Conservation (phyloP, 2,888 invertebrate species). For the Erebia aethiops region DNA sequence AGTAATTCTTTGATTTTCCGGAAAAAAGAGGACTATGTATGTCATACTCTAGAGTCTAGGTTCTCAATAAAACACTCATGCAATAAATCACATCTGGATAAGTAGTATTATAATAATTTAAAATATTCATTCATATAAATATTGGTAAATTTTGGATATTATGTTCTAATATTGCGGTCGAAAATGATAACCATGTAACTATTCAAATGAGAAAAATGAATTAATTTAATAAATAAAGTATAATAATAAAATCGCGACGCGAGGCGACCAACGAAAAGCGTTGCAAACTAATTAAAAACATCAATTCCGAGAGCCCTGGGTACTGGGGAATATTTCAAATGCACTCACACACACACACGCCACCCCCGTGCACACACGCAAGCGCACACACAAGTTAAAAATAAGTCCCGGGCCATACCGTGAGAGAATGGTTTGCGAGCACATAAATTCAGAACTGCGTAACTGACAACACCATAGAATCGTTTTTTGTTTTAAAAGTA, state of each 20-base stretch:
- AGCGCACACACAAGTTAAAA: constrained; percentile 74
- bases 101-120: too few species aligned
- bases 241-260: constrained; percentile 62
- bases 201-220: constrained; percentile 23
- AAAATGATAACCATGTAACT: not conserved
- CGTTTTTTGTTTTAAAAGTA: too few species aligned
- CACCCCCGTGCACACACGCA: constrained; percentile 57
- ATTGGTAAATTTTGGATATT: too few species aligned
- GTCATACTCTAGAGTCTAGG: too few species aligned
- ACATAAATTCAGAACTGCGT: constrained; percentile 4
- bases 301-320: constrained; percentile 70
- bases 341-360: constrained; percentile 65
- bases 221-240: constrained; percentile 51
- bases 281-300: constrained; percentile 82
- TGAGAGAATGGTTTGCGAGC: constrained; percentile 64
- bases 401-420: constrained; percentile 77
- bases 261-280: constrained; percentile 76
- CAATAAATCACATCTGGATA: too few species aligned
- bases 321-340: constrained; percentile 79
- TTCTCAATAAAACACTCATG: too few species aligned
- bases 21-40: too few species aligned
- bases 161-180: not conserved
- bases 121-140: too few species aligned
- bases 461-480: constrained; percentile 20
- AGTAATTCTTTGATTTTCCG: too few species aligned